These are phyloP conservation scores for Brienomyrus longianalis DNA, from an alignment of 2,113 vertebrate genomes.

Conservation along the genomic window DNA sequence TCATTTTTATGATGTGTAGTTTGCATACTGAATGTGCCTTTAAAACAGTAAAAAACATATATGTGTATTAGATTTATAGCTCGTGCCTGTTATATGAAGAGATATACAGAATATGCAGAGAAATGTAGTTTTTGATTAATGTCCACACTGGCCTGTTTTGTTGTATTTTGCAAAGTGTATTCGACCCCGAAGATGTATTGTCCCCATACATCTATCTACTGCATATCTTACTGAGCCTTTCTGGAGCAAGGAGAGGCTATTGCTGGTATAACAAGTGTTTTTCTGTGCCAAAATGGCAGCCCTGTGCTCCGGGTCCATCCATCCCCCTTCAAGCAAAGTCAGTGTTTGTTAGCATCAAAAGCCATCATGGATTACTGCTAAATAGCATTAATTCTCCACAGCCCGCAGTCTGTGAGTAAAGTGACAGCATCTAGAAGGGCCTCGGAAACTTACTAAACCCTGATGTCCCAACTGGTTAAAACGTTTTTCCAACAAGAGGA, in stretches of 20 bases:
- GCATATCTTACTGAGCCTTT: neutral
- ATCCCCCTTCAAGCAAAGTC: constrained; percentile 2
- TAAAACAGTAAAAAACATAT: neutral
- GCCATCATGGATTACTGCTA: neutral
- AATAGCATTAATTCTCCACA: neutral
- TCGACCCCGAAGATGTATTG: neutral
- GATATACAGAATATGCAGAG: neutral
- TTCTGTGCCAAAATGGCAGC: neutral
- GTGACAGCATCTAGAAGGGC: neutral
- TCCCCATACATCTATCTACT: neutral
- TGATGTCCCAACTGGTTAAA: neutral
- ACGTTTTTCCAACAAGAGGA: neutral
- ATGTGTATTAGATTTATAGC: neutral
- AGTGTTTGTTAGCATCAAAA: neutral
- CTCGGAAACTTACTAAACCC: neutral
- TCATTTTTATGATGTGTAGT: neutral
- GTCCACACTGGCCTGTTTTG: neutral
- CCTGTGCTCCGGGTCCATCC: neutral
- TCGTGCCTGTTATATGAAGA: neutral
- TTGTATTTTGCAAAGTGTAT: neutral
- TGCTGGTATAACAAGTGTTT: neutral
- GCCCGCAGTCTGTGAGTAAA: neutral
- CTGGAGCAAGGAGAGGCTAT: neutral
- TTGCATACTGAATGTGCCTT: neutral
- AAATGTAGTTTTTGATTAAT: neutral